Base-by-base conservation (phyloP, 2,797 vertebrate species). In the Meda fulgida region DNA sequence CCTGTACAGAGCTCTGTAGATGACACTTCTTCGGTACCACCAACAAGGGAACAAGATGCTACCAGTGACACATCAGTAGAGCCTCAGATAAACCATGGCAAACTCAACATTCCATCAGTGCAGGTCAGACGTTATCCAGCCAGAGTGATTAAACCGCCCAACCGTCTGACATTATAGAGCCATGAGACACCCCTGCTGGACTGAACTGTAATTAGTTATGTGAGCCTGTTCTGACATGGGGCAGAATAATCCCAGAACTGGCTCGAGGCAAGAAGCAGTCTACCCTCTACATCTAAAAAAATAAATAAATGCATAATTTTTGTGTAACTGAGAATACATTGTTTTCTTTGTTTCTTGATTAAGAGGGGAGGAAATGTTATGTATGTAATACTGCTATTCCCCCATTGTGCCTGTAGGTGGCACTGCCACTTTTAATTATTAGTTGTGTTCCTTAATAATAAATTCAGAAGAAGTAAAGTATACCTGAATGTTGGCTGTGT, bases 211-310 rank as follows among this genome's bases (percentile, higher is more conserved):
- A 48, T 72, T 29, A 72, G 70, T 72, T 72, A 72, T 72, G 40
- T 38, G 77, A 60, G 55, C 55, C 55, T 78, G 55, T 65, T 79
- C 77, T 79, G 77, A n/a, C 4, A 79, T 79, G 38, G 58, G 77
- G 77, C 36, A 79, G 58, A 79, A 65, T 79, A 79, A 60, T 79
- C 38, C 8, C 34, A 3, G 23, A 78, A 43, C 77, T 79, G 77
- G 58, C 77, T 79, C 13, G 8, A 79, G 38, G n/a, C 55, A 79
- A 79, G 58, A 79, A 31, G 77, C 58, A 79, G 58, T 65, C 36
- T 78, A 58, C 55, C 36, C 51, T 60, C 51, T 60, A 65, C 36
- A 21, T 78, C 36, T 58, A 78, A 23, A 43, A 48, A 29, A 31
- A 31, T 1, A 72, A 31, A 29, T 10, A 72, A 72, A 26, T 2